Percentiles rank a stretch among this genome's conserved stretches.
Conservation (phyloP, 2,888 invertebrate genomes). For the Drosophila recens region DNA sequence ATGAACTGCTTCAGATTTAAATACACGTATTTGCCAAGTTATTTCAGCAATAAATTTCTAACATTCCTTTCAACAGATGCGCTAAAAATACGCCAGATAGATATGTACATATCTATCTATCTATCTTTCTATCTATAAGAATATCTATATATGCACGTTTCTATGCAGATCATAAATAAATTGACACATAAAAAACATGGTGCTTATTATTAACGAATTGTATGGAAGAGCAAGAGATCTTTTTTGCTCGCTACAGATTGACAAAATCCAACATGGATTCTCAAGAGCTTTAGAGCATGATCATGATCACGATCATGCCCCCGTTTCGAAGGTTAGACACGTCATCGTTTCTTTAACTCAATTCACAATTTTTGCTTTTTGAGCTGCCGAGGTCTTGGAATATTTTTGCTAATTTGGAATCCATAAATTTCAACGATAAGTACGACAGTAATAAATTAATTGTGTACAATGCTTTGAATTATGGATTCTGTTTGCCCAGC, state of each 20-base stretch:
- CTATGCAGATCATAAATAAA: constrained; percentile 57
- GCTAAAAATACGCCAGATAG: constrained; percentile 60
- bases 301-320: background rate
- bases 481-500: constrained; percentile 5
- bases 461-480: constrained; percentile 28
- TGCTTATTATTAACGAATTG: constrained; percentile 40
- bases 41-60: constrained; percentile 26
- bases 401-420: constrained; percentile 51
- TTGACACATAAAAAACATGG: constrained; percentile 65
- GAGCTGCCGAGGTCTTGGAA: constrained; percentile 29
- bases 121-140: constrained; percentile 12
- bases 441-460: constrained; percentile 68
- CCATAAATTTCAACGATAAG: constrained; percentile 64
- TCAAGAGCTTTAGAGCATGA: constrained; percentile 9
- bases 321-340: constrained; percentile 43
- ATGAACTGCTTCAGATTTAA: background rate
- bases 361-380: constrained; percentile 7
- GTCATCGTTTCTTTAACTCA: constrained; percentile 37
- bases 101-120: constrained; percentile 17
- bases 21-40: constrained; percentile 8
- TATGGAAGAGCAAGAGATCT: constrained; percentile 9
- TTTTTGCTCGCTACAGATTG: constrained; percentile 19
- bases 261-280: constrained; percentile 23
- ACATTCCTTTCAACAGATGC: constrained; percentile 48
- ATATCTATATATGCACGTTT: constrained; percentile 24